Evolutionary conservation across 2,113 vertebrate genomes (phyloP), one percentile per base, ranked within the genome.

Genomic region (Nothocercus julius): DNA sequence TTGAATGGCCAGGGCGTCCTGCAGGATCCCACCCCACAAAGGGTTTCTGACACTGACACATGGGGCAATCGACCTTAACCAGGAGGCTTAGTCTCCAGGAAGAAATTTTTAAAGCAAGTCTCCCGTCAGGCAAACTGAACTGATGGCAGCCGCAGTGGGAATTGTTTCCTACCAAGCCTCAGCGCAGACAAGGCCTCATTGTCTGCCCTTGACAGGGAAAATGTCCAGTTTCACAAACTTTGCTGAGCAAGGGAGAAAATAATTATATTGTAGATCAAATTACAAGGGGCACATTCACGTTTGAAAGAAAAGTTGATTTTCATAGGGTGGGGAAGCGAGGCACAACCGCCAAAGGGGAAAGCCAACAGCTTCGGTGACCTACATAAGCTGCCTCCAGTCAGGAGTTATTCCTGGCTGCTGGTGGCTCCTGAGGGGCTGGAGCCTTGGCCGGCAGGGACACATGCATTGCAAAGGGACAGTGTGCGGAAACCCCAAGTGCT

Each of bases 161-260:
- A 94, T 87, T 89, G 83, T 92, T 95, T 56, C 66, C 80, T 90
- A 79, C 94, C 17, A 8, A 84, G 74, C 83, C 94, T 10, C 67
- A 70, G 83, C 2, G 4, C 19, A 89, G 93, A 97, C 94, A 97
- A 95, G 96, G 93, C 93, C 88, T 93, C 88, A 93, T 96, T 97
- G 96, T 97, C 77, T 90, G 74, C 38, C 90, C 95, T 70, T 45
- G 77, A 85, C 3, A 3, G 74, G 67, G 81, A 95, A 94, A 97
- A 97, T 53, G 85, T 95, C 90, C 93, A 69, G 92, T 95, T 97
- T 92, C 2, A 0, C 72, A 96, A 97, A 96, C 84, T 97, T 95
- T 94, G 96, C 95, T 97, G 95, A 97, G 96, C 92, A 95, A 97
- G 91, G 92, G 87, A 94, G 95, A 96, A 96, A 95, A 96, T 96